These are phyloP conservation scores for Ophion costatus DNA, from an alignment of 2,888 invertebrate species.

Conservation along the genomic window DNA sequence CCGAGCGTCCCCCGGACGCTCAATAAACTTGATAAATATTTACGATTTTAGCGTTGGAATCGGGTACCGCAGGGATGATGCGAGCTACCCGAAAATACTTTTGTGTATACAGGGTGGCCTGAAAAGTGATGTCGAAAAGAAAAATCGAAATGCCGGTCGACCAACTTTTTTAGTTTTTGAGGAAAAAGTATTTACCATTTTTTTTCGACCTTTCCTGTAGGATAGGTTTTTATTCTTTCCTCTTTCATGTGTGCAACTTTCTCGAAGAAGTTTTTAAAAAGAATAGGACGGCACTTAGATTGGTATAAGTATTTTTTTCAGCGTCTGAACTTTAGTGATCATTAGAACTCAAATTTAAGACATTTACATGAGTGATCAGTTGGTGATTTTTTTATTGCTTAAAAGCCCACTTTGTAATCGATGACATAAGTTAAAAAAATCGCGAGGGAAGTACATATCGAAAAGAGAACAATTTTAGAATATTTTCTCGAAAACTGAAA, in stretches of 20 bases:
- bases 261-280: no score
- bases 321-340: no score
- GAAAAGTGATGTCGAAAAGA: not conserved
- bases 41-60: conserved; percentile 70
- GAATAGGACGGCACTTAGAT: no score
- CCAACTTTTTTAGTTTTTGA: not conserved
- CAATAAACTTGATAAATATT: conserved; percentile 79
- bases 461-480: no score
- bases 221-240: not conserved
- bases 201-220: not conserved
- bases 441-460: no score
- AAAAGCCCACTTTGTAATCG: no score
- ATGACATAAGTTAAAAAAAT: no score
- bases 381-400: no score
- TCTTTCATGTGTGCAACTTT: not conserved
- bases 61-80: conserved; percentile 45
- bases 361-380: no score
- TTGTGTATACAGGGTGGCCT: not conserved
- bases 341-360: no score
- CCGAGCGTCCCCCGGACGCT: conserved; percentile 65
- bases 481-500: no score
- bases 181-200: not conserved
- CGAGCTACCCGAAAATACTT: conserved; percentile 50
- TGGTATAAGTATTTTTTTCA: no score
- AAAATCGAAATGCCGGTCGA: not conserved